Evolutionary conservation across 2,113 vertebrate genomes (phyloP).

Genomic region (Centropus unirufus): DNA sequence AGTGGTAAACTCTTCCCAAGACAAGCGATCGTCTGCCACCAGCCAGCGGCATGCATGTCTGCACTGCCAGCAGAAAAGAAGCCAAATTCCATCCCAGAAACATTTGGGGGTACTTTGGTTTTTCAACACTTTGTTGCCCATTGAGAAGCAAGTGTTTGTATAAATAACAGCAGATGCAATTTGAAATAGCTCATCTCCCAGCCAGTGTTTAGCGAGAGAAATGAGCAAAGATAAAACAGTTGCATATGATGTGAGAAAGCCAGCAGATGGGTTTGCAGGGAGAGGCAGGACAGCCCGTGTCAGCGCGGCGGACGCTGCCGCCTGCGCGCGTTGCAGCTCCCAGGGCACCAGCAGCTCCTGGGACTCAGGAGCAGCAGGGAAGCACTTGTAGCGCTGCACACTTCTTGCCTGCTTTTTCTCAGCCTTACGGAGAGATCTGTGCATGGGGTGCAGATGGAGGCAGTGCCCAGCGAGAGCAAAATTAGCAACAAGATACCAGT

Average conservation of each 20-base stretch:
- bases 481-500: too few relatives aligned
- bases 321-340: background rate
- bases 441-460: rapidly evolving
- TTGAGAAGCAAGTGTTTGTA: slow-evolving; percentile 13
- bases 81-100: background rate
- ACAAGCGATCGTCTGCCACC: rapidly evolving
- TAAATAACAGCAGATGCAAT: slow-evolving; percentile 9
- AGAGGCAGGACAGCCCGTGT: background rate
- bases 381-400: rapidly evolving
- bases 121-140: background rate
- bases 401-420: background rate
- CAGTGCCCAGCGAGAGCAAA: background rate
- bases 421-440: background rate
- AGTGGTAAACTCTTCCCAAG: rapidly evolving
- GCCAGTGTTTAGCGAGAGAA: background rate
- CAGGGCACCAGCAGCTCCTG: rapidly evolving
- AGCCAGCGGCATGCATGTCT: rapidly evolving
- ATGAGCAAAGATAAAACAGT: background rate
- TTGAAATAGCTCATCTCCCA: background rate
- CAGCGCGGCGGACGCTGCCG: background rate
- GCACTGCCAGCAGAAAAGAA: background rate
- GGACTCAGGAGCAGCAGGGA: background rate
- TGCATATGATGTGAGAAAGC: background rate
- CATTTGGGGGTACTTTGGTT: background rate
- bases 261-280: background rate